Base-by-base conservation (phyloP, 2,113 vertebrate genomes). In the cattle (Bos taurus) region DNA sequence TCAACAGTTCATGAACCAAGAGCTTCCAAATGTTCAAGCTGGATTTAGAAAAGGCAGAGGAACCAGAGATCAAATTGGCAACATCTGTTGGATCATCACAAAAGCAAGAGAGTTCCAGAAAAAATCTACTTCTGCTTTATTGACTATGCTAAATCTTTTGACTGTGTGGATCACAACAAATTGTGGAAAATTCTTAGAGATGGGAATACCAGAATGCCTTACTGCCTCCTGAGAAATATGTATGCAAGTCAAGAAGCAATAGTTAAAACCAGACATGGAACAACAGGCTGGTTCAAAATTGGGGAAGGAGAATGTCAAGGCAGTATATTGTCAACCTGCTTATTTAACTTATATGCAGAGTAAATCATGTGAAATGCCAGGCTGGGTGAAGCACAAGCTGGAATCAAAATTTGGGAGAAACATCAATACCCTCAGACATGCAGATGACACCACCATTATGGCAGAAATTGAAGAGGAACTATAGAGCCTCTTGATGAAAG, bases 201-300 rank as follows among this genome's bases (percentile, higher is more conserved):
- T 40, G 67, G 19, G 10, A 71, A 12, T 40, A 71, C 10, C 19
- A 40, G n/a, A 36, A 23, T 0, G 19, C 2, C 10, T 71, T 71
- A 71, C 19, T 40, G 10, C n/a, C n/a, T 71, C n/a, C n/a, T 23
- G n/a, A 71, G n/a, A 71, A 71, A 36, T 71, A n/a, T 71, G 67
- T 23, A 23, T 71, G 67, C 19, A 71, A 23, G 19, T 71, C 67
- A 40, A 6, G 67, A 40, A 71, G 10, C 19, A 40, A 12, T 5
- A 40, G n/a, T 71, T 71, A 71, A 19, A 23, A 71, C n/a, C 5
- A 71, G 19, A 71, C 10, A 12, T 71, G 67, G 67, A 40, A 71
- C n/a, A 23, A 71, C 0, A 0, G 10, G 5, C 67, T 71, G n/a
- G n/a, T 71, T 71, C n/a, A 71, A 71, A 71, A 40, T 40, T 40